Conservation (phyloP, 2,113 vertebrate genomes). For the Pyxicephalus adspersus region DNA sequence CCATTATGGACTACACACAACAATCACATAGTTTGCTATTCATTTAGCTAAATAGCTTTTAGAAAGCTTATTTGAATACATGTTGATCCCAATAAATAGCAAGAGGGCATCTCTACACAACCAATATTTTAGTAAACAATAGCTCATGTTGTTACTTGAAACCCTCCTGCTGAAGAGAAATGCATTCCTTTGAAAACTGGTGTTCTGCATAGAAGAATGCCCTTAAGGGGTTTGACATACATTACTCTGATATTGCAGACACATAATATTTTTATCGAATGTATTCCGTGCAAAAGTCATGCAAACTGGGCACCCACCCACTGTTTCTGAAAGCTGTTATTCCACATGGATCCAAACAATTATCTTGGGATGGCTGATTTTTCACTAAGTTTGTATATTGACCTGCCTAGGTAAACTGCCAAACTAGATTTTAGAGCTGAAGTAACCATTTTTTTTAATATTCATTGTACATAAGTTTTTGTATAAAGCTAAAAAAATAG, state of each 20-base stretch:
- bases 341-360: background rate
- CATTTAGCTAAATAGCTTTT: conserved; percentile 10
- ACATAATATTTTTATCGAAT: conserved; percentile 23
- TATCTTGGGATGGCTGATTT: background rate
- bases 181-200: conserved; percentile 19
- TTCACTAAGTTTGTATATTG: background rate
- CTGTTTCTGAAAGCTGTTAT: conserved; percentile 1
- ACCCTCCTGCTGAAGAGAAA: conserved; percentile 2
- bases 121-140: conserved; percentile 20
- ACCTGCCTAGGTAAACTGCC: background rate
- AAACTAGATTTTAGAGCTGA: background rate
- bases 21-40: background rate
- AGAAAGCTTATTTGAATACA: conserved; percentile 24
- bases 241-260: conserved; percentile 40
- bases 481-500: too few relatives aligned
- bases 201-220: conserved; percentile 9
- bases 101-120: conserved; percentile 24
- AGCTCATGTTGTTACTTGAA: conserved; percentile 5
- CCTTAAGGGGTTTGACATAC: conserved; percentile 8
- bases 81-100: conserved; percentile 15
- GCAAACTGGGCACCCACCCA: background rate
- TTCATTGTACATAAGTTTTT: too few relatives aligned
- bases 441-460: background rate
- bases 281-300: background rate
- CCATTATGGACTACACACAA: background rate